Evolutionary conservation across 2,797 vertebrate species (phyloP).

Genomic region (Phylloscopus collybita): DNA sequence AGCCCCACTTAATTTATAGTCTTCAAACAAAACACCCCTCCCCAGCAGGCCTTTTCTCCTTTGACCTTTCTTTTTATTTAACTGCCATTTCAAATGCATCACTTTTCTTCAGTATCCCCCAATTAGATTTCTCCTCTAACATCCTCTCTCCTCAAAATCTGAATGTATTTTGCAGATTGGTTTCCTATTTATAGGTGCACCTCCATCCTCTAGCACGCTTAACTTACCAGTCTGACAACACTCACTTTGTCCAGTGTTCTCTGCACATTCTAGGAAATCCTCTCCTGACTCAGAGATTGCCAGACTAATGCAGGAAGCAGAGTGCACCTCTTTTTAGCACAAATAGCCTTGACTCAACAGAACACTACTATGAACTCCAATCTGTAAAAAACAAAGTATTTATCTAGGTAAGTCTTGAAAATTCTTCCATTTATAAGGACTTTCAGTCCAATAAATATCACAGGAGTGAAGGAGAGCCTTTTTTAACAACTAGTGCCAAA

Average conservation of each 20-base stretch:
- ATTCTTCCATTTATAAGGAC: neutral
- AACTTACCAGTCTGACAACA: neutral
- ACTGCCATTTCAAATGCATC: constrained; percentile 5
- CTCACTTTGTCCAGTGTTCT: neutral
- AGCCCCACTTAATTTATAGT: neutral
- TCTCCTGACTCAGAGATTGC: neutral
- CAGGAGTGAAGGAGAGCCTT: neutral
- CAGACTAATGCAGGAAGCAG: neutral
- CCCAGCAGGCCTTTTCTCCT: neutral
- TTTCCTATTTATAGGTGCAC: constrained; percentile 15
- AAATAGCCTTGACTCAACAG: neutral
- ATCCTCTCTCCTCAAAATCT: neutral
- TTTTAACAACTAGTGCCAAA: neutral
- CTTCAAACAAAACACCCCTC: neutral
- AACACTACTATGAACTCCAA: neutral
- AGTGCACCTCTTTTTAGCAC: neutral
- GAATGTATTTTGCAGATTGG: neutral
- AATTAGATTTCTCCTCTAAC: neutral
- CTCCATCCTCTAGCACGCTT: neutral
- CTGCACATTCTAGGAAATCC: neutral
- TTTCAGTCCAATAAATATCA: neutral
- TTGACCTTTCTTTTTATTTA: neutral
- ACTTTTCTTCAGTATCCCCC: constrained; percentile 4
- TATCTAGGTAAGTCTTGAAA: neutral
- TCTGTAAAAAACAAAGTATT: neutral